These are phyloP conservation scores for Ypsolopha scabrella DNA, from an alignment of 2,888 invertebrate genomes.

Conservation along the genomic window DNA sequence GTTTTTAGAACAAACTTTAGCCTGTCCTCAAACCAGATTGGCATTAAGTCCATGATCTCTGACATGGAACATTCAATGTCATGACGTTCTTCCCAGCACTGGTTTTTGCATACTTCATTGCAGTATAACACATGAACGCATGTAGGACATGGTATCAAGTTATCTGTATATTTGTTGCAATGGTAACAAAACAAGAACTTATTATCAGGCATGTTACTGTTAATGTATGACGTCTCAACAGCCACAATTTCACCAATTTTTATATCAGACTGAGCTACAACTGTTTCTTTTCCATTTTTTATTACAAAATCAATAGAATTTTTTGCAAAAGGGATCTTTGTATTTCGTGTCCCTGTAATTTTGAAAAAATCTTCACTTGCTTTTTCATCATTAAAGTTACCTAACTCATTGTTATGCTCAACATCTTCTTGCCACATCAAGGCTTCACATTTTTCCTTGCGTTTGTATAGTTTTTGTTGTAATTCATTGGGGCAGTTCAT, in stretches of 20 bases:
- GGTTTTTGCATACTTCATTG: background rate
- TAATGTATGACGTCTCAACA: background rate
- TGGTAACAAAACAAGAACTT: background rate
- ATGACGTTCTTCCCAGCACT: background rate
- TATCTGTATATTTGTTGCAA: background rate
- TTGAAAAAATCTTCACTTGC: background rate
- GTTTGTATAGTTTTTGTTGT: conserved; percentile 6
- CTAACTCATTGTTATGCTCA: background rate
- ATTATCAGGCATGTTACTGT: background rate
- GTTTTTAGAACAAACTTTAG: background rate
- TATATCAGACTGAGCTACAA: background rate
- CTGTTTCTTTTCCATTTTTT: background rate
- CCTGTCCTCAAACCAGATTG: background rate
- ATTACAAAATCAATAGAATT: background rate
- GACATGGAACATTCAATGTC: background rate
- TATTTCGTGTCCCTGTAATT: background rate
- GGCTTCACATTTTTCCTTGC: conserved; percentile 7
- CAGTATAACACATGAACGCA: background rate
- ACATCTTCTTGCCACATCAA: conserved; percentile 4
- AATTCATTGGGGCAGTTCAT: conserved; percentile 9
- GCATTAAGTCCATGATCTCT: background rate
- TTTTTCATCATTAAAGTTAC: background rate
- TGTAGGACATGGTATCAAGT: background rate
- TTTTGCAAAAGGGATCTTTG: background rate
- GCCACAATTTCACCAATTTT: background rate